These are phyloP conservation scores for Trididemnum miniatum DNA, from an alignment of 23 tunicate species.

Conservation along the genomic window DNA sequence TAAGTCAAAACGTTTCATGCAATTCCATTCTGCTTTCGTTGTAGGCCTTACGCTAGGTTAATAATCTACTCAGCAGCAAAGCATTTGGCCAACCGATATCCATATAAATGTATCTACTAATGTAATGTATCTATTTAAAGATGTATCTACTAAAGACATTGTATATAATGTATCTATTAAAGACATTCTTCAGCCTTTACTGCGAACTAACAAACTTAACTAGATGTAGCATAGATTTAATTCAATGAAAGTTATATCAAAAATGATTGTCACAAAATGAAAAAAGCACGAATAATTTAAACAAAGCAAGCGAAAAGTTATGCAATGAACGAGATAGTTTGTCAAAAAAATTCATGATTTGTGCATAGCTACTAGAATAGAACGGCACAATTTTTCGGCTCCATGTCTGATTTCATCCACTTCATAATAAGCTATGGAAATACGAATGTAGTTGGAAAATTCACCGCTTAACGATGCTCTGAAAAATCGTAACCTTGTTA, in stretches of 20 bases:
- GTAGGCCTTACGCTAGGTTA: too few species aligned
- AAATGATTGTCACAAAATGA: not conserved
- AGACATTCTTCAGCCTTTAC: too few species aligned
- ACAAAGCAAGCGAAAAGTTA: not conserved
- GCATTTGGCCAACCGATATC: too few species aligned
- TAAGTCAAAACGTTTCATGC: too few species aligned
- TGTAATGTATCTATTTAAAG: too few species aligned
- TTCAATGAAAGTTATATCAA: not conserved
- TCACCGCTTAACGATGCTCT: conserved; percentile 64
- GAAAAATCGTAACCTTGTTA: not conserved
- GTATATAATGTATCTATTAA: too few species aligned
- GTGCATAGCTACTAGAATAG: not conserved
- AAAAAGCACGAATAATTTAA: not conserved
- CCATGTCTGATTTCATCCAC: conserved; percentile 40
- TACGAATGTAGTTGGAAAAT: conserved; percentile 62
- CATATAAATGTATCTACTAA: too few species aligned
- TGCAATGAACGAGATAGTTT: not conserved
- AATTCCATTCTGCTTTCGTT: too few species aligned
- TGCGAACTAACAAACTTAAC: not conserved
- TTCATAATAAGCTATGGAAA: conserved; percentile 72
- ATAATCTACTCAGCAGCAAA: too few species aligned
- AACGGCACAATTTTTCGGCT: conserved; percentile 40
- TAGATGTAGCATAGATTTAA: not conserved
- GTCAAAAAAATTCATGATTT: not conserved
- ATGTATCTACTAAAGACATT: too few species aligned